Conservation (phyloP, 2,113 vertebrate species). For the Plectropomus leopardus region DNA sequence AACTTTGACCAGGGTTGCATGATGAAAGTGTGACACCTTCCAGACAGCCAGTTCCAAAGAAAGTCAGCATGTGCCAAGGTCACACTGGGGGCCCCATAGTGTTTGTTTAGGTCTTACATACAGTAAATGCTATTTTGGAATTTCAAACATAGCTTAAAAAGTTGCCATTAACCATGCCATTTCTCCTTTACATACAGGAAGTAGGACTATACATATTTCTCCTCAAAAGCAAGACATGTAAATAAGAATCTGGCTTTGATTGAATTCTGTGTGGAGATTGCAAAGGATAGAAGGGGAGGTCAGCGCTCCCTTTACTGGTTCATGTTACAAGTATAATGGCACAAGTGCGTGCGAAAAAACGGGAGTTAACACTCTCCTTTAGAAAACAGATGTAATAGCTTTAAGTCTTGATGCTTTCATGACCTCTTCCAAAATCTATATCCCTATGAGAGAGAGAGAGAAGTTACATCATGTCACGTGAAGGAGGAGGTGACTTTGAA, state of each 20-base stretch:
- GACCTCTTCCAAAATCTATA: no score
- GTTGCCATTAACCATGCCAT: neutral
- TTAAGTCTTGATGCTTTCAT: neutral
- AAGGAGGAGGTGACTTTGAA: neutral
- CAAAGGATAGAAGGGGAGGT: neutral
- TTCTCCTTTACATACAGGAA: neutral
- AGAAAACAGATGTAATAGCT: neutral
- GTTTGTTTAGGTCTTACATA: neutral
- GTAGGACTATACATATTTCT: neutral
- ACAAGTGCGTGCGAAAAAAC: neutral
- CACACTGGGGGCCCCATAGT: neutral
- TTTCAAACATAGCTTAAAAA: neutral
- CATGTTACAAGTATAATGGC: constrained; percentile 1
- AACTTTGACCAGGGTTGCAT: neutral
- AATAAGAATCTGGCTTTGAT: neutral
- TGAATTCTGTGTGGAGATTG: neutral
- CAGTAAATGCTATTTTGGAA: neutral
- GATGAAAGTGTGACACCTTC: neutral
- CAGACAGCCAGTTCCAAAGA: neutral
- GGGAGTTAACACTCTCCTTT: neutral
- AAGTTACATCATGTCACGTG: neutral
- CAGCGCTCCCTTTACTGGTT: neutral
- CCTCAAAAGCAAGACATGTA: neutral
- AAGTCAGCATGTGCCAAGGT: neutral
- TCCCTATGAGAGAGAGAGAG: neutral